A percentile compares a stretch with the other conserved stretches of the same genome.
Conservation (phyloP, 2,797 vertebrate genomes). For the Nannoperca obscura region DNA sequence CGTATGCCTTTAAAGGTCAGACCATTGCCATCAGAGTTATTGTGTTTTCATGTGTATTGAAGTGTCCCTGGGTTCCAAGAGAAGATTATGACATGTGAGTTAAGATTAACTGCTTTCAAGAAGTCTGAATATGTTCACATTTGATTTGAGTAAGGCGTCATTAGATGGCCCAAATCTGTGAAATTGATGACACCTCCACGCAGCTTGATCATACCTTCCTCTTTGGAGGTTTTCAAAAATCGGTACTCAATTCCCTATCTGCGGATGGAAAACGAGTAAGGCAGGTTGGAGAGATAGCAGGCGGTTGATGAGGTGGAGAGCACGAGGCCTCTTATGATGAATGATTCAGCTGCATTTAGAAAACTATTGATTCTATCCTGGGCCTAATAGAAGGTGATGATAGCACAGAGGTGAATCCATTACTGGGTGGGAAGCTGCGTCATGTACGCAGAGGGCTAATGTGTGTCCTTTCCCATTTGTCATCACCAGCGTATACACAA, state of each 20-base stretch:
- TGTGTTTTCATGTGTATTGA: conserved; percentile 57
- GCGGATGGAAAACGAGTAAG: conserved; percentile 58
- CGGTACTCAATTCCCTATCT: conserved; percentile 56
- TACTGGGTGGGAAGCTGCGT: conserved; percentile 76
- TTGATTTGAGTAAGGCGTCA: conserved; percentile 33
- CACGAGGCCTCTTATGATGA: conserved; percentile 76
- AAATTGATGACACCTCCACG: conserved; percentile 48
- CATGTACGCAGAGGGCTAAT: conserved; percentile 76
- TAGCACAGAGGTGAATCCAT: conserved; percentile 85
- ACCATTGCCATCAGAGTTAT: conserved; percentile 39
- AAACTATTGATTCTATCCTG: conserved; percentile 84
- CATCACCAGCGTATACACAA: conserved; percentile 62
- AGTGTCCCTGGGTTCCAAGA: conserved; percentile 40
- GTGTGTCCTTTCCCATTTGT: conserved; percentile 85
- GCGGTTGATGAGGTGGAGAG: conserved; percentile 57
- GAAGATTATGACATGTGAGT: conserved; percentile 67
- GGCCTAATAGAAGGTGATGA: conserved; percentile 85
- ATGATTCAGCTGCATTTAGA: conserved; percentile 83
- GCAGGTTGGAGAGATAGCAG: conserved; percentile 60
- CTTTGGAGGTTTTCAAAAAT: conserved; percentile 59
- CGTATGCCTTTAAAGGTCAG: conserved; percentile 49
- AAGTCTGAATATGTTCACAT: conserved; percentile 42
- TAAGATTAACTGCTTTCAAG: conserved; percentile 63
- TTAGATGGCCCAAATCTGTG: conserved; percentile 37
- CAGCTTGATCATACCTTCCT: conserved; percentile 60